Evolutionary conservation across 2,797 vertebrate genomes (phyloP).

Genomic region (Natrix natrix): DNA sequence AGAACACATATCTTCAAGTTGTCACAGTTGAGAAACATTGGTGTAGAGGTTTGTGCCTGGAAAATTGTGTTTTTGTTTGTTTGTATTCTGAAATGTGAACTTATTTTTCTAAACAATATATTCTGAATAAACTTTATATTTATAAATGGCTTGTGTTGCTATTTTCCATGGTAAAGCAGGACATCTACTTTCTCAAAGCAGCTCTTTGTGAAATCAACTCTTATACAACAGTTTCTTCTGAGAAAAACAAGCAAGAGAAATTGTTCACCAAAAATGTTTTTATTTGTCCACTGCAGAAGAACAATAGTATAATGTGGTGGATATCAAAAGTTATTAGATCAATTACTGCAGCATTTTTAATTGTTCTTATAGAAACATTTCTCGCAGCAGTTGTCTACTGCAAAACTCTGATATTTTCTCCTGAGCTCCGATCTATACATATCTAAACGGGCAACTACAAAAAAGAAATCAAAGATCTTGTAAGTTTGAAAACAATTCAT

Average conservation of each 20-base stretch:
- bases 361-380: background rate
- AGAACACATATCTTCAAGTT: background rate
- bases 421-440: background rate
- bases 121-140: conserved; percentile 99
- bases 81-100: conserved; percentile 99
- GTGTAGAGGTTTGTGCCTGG: conserved; percentile 88
- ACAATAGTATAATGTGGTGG: background rate
- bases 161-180: background rate
- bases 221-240: too few relatives aligned
- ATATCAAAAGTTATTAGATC: background rate
- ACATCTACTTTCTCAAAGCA: background rate
- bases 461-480: background rate
- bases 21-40: background rate
- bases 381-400: background rate
- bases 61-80: conserved; percentile 81
- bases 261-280: background rate
- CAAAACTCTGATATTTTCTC: background rate
- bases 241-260: background rate
- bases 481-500: background rate
- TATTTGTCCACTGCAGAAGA: background rate
- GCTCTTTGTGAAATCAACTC: background rate
- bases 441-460: background rate
- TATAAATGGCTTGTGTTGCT: conserved; percentile 79
- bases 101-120: conserved; percentile 99
- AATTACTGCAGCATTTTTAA: background rate